A percentile compares a stretch with the other conserved stretches of the same genome.
phyloP scores from a whole-genome alignment of 2,888 invertebrate genomes.

The Gastrophysa polygoni region DNA sequence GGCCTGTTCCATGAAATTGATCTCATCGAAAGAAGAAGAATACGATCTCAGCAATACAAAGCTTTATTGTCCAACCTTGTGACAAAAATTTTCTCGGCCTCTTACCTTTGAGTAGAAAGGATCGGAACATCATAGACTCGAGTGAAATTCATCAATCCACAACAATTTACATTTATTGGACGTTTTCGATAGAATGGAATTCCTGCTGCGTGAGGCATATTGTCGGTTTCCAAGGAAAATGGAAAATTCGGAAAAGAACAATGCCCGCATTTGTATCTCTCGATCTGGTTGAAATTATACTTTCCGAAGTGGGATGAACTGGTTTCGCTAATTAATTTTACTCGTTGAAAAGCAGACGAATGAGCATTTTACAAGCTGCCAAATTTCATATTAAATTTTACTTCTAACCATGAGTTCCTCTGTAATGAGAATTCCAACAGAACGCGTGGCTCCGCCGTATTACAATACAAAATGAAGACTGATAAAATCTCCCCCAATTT shows the following conservation, averaged over 20 bases:
- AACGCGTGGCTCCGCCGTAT: not conserved
- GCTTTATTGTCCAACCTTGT: too few species aligned
- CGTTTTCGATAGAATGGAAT: too few species aligned
- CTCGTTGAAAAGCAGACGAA: not conserved
- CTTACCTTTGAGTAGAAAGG: too few species aligned
- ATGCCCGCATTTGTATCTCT: not conserved
- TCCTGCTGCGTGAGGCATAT: too few species aligned
- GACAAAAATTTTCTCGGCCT: too few species aligned
- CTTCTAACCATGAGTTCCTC: not conserved
- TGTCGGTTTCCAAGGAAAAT: not conserved
- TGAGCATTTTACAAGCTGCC: not conserved
- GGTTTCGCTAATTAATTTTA: not conserved
- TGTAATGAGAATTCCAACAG: not conserved
- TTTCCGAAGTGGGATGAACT: not conserved
- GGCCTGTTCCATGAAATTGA: too few species aligned
- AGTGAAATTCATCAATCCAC: too few species aligned
- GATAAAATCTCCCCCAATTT: not conserved
- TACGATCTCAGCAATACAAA: too few species aligned
- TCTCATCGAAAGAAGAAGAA: too few species aligned
- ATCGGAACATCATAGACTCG: too few species aligned
- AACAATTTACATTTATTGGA: too few species aligned
- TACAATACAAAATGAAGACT: not conserved
- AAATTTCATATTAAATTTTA: not conserved
- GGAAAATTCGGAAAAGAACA: not conserved
- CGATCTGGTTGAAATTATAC: not conserved